These are phyloP conservation scores for Patella vulgata DNA, from an alignment of 1,140 invertebrate genomes.

Conservation along the genomic window DNA sequence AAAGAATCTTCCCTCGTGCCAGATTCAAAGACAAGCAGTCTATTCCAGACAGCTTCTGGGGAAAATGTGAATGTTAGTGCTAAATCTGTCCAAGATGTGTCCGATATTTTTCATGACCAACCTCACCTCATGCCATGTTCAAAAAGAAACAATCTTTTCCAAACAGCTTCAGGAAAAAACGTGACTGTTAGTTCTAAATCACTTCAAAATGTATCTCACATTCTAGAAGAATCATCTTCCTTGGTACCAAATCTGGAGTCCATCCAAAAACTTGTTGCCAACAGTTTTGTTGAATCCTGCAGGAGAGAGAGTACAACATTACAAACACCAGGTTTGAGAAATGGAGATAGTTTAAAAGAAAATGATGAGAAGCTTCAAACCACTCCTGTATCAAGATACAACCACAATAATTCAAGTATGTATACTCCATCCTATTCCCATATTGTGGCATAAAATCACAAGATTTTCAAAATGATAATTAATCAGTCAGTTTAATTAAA, in stretches of 20 bases:
- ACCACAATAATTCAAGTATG: slow-evolving; percentile 7
- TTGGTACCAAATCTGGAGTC: not conserved
- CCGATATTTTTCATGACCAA: not conserved
- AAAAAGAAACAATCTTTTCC: not conserved
- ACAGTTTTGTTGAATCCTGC: slow-evolving; percentile 8
- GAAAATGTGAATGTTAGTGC: not conserved
- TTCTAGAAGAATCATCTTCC: too few relatives aligned
- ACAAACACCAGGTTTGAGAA: slow-evolving; percentile 1
- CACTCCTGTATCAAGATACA: slow-evolving; percentile 6
- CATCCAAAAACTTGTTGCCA: slow-evolving; percentile 6
- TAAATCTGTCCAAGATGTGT: not conserved
- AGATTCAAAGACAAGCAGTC: not conserved
- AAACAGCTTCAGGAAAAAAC: not conserved
- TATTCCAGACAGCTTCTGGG: not conserved
- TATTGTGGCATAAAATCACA: not conserved
- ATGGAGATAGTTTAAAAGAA: slow-evolving; percentile 4
- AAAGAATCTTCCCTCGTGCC: too few relatives aligned
- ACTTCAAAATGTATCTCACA: not conserved
- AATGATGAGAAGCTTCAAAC: not conserved
- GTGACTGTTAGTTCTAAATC: not conserved
- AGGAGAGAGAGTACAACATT: not conserved
- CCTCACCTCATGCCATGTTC: too few relatives aligned
- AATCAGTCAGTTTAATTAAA: not conserved
- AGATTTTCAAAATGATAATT: too few relatives aligned
- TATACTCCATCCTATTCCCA: slow-evolving; percentile 7